These are phyloP conservation scores for Eristalis tenax DNA, from an alignment of 2,888 invertebrate genomes.

Conservation along the genomic window DNA sequence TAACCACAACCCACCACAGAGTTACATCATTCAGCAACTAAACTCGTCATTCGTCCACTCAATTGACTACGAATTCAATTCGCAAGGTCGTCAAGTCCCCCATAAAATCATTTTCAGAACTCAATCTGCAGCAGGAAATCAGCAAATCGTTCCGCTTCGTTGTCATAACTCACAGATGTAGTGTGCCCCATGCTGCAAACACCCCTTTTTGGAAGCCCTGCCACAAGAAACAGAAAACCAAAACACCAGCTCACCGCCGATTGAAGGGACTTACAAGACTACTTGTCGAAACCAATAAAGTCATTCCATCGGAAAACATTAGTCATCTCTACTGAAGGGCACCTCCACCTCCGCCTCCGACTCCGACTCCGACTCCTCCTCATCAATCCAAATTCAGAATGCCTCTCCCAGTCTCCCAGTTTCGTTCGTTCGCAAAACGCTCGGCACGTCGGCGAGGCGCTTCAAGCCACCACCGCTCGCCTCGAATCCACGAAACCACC, in stretches of 20 bases:
- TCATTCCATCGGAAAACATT: background rate
- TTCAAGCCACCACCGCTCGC: background rate
- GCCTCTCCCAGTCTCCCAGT: background rate
- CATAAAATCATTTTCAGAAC: background rate
- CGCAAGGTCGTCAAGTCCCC: background rate
- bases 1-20: background rate
- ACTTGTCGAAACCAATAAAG: slow-evolving; percentile 1
- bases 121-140: slow-evolving; percentile 1
- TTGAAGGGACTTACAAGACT: background rate
- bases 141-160: background rate
- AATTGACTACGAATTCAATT: background rate
- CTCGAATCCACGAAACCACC: slow-evolving; percentile 4
- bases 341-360: no score
- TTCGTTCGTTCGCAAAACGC: no score
- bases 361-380: background rate
- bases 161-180: background rate
- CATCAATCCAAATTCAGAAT: background rate
- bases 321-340: background rate
- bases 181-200: background rate
- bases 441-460: background rate
- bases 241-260: background rate
- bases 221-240: background rate
- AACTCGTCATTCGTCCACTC: background rate
- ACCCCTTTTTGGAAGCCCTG: background rate
- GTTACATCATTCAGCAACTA: background rate